These are phyloP conservation scores for Synanthedon myopaeformis DNA, from an alignment of 2,888 invertebrate species.

Conservation along the genomic window DNA sequence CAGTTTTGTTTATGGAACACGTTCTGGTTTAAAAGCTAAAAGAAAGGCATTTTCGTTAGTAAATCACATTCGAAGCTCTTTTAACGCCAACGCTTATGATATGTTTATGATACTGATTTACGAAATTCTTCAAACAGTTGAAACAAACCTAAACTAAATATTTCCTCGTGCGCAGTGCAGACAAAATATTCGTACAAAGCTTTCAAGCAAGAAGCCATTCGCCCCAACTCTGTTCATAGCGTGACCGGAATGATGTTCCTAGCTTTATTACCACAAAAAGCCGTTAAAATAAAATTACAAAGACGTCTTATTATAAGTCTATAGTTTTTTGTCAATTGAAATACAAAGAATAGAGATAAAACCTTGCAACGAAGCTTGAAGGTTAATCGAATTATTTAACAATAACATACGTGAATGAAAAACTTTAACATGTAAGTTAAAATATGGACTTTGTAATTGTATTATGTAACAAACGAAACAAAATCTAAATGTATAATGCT, in stretches of 20 bases:
- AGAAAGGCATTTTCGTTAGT: constrained; percentile 22
- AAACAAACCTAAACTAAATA: not conserved
- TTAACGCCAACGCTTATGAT: constrained; percentile 26
- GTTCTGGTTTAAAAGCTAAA: constrained; percentile 25
- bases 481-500: too few relatives aligned
- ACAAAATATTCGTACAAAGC: not conserved
- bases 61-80: constrained; percentile 30
- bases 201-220: not conserved
- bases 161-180: not conserved
- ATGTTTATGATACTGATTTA: constrained; percentile 12
- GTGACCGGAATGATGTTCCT: not conserved
- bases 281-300: not conserved
- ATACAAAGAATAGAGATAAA: constrained; percentile 10
- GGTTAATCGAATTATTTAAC: constrained; percentile 26
- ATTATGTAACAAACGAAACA: too few relatives aligned
- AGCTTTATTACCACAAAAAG: constrained; percentile 1
- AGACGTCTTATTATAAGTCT: constrained; percentile 10
- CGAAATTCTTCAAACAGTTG: not conserved
- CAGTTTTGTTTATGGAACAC: constrained; percentile 45
- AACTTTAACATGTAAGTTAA: not conserved
- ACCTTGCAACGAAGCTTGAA: constrained; percentile 21
- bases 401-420: constrained; percentile 2
- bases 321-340: constrained; percentile 16
- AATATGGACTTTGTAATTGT: too few relatives aligned
- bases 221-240: not conserved